Conservation (phyloP, 1,140 invertebrate species). For the Papilio xuthus region DNA sequence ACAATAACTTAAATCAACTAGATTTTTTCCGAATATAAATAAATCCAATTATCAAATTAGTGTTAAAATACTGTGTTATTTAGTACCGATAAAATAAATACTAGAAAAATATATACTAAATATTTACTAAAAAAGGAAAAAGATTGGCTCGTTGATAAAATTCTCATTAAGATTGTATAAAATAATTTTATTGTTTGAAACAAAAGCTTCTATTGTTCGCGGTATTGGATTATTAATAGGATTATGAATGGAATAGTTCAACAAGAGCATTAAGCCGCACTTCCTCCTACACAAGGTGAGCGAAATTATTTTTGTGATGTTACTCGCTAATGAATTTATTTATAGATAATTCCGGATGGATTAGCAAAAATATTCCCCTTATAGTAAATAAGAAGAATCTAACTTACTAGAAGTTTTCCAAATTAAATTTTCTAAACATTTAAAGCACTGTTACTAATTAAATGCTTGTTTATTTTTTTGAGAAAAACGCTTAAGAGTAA, state of each 20-base stretch:
- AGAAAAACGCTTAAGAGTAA: too few species aligned
- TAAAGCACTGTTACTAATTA: too few species aligned
- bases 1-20: not conserved
- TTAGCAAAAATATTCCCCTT: not conserved
- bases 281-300: not conserved
- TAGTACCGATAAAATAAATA: too few species aligned
- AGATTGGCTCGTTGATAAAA: not conserved
- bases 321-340: not conserved
- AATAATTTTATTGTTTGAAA: not conserved
- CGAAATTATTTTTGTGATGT: conserved; percentile 7
- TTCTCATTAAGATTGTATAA: not conserved
- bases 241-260: not conserved
- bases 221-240: conserved; percentile 12
- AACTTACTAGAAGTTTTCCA: too few species aligned
- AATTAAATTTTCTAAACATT: too few species aligned
- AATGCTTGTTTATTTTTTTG: too few species aligned
- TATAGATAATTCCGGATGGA: not conserved
- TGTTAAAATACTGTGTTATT: too few species aligned
- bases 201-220: conserved; percentile 9
- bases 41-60: too few species aligned
- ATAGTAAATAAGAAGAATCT: not conserved
- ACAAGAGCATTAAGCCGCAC: conserved; percentile 15
- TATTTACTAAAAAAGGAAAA: too few species aligned
- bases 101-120: too few species aligned
- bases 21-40: too few species aligned